Evolutionary conservation across 2,888 invertebrate genomes (phyloP), one percentile per base, ranked within the genome.

Genomic region (Chrysina gloriosa): DNA sequence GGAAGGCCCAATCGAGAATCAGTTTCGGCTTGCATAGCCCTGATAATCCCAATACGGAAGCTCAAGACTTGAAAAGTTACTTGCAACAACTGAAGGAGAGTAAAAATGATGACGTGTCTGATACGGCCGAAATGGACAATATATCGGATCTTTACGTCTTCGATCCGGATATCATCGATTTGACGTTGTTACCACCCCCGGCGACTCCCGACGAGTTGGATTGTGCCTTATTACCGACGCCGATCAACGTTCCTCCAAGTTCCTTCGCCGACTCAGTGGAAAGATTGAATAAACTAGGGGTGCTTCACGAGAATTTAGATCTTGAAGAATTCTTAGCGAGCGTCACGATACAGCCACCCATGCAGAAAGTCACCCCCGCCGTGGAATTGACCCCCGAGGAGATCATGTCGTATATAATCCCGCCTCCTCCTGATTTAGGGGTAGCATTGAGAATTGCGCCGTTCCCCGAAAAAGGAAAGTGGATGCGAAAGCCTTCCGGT

Each of bases 141-240:
- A 76, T 81, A 23, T 84, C 86, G 70, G 86, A 84, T 79, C 84
- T 84, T 72, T 87, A 84, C 76, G 86, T 91, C 78, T 86, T 90
- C 76, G 95, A 95, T 82, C 92, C 92, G 42, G 95, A 96, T 86
- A 90, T 96, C 78, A 95, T 95, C 82, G 96, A 95, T 84, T 86
- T 95, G 82, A 94, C 95, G 64, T 87, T 93, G 78, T 89, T 95
- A 80, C 95, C 95, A 70, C 95, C 95, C 19, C 94, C 95, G 0
- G 90, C 91, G 78, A 94, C 94, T 16, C 94, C 94, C 1, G 93
- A 93, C 79, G 92, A 93, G 82, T 82, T 92, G 80, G 92, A 93
- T 80, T 85, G 88, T 81, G 87, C 89, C 71, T 87, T 89, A 71
- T 86, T 89, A 82, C 88, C 91, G 76, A 88, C 89, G 74, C 88